Conservation (phyloP, 2,113 vertebrate species). For the Coptodon bakossiorum region DNA sequence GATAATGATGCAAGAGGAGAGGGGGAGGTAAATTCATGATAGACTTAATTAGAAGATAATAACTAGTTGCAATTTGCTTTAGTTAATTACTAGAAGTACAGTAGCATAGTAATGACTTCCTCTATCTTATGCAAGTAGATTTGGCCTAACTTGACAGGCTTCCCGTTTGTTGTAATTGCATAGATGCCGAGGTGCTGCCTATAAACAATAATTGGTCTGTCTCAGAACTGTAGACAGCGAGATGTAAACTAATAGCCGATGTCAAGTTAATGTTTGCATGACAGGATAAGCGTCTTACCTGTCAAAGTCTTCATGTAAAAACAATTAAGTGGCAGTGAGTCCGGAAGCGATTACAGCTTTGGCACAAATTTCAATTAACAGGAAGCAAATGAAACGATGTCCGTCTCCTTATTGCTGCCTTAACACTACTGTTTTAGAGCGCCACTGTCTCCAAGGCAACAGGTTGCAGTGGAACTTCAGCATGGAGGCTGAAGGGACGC, state of each 20-base stretch:
- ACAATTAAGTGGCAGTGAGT: slow-evolving; percentile 16
- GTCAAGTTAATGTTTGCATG: slow-evolving; percentile 20
- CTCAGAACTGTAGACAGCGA: background rate
- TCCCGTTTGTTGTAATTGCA: slow-evolving; percentile 9
- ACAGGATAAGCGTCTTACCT: slow-evolving; percentile 41
- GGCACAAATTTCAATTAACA: slow-evolving; percentile 37
- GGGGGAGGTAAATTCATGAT: background rate
- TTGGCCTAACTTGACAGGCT: background rate
- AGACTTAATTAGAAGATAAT: slow-evolving; percentile 39
- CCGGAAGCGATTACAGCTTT: slow-evolving; percentile 14
- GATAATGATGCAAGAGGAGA: background rate
- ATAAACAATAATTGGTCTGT: slow-evolving; percentile 7
- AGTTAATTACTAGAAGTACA: slow-evolving; percentile 31
- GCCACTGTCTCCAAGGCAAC: slow-evolving; percentile 63
- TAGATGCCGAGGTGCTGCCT: background rate
- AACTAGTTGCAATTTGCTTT: slow-evolving; percentile 34
- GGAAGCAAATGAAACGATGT: background rate
- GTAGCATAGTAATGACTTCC: slow-evolving; percentile 26
- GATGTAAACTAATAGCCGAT: background rate
- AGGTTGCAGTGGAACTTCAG: slow-evolving; percentile 30
- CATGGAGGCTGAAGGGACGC: background rate
- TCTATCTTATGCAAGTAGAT: slow-evolving; percentile 9
- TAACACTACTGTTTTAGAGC: background rate
- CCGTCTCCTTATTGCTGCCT: background rate
- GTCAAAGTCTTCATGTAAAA: slow-evolving; percentile 17